phyloP scores from a whole-genome alignment of 2,797 vertebrate genomes.

The Mus caroli region DNA sequence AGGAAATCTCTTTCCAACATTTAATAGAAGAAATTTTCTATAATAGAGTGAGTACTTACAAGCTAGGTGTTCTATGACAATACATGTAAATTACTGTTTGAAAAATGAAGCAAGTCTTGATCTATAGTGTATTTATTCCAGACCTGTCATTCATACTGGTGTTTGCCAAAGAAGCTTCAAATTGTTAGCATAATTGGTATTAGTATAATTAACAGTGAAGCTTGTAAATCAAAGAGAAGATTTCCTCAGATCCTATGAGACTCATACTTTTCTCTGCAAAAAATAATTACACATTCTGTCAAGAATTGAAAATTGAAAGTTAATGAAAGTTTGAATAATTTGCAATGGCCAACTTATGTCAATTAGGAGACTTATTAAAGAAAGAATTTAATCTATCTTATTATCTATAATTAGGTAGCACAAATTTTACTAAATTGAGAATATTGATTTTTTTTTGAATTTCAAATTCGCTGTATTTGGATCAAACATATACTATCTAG shows the following conservation, averaged over 20 bases:
- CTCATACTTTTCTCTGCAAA: neutral
- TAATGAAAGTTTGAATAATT: conserved; percentile 10
- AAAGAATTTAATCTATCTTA: conserved; percentile 56
- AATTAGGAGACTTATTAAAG: conserved; percentile 22
- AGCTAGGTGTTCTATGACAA: conserved; percentile 1
- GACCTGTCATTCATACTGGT: conserved; percentile 31
- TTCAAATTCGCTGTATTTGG: neutral
- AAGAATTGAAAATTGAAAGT: conserved; percentile 53
- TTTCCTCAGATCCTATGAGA: conserved; percentile 46
- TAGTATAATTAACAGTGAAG: conserved; percentile 68
- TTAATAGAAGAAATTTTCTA: conserved; percentile 26
- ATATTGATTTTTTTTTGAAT: conserved; percentile 37
- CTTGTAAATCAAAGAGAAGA: conserved; percentile 71
- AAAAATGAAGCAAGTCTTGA: conserved; percentile 45
- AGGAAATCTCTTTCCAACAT: neutral
- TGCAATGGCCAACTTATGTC: neutral
- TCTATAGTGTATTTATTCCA: neutral
- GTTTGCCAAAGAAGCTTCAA: conserved; percentile 58
- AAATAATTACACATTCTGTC: conserved; percentile 56
- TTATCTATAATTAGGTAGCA: neutral
- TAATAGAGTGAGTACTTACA: conserved; percentile 45
- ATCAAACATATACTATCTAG: neutral
- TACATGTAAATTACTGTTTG: conserved; percentile 43
- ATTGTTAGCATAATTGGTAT: conserved; percentile 39
- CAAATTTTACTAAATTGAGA: conserved; percentile 25